phyloP scores from a whole-genome alignment of 2,888 invertebrate species.

The Theristus sp. region DNA sequence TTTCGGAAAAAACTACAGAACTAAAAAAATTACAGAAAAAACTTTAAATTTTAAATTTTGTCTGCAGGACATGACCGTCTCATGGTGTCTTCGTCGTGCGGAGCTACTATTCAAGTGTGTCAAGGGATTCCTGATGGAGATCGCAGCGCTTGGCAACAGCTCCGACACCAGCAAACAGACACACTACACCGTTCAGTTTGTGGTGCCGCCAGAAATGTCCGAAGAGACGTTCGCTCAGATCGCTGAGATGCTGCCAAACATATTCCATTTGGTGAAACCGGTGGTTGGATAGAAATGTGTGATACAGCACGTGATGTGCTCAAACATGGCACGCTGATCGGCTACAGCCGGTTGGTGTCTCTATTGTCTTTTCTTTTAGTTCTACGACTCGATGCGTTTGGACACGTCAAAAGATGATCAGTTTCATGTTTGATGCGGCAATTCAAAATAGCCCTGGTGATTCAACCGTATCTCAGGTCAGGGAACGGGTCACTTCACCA shows the following conservation, averaged over 20 bases:
- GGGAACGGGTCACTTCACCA: too few species aligned
- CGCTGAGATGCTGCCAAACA: slow-evolving; percentile 68
- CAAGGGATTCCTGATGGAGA: slow-evolving; percentile 98
- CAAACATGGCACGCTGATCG: too few species aligned
- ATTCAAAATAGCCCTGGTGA: too few species aligned
- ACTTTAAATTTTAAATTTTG: too few species aligned
- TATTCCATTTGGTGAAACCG: slow-evolving; percentile 42
- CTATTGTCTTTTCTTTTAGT: too few species aligned
- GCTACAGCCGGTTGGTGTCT: too few species aligned
- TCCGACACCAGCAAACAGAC: slow-evolving; percentile 36
- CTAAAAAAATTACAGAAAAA: too few species aligned
- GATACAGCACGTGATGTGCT: not conserved
- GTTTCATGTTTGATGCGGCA: too few species aligned
- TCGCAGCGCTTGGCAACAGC: slow-evolving; percentile 67
- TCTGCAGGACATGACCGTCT: slow-evolving; percentile 56
- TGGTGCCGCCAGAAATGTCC: slow-evolving; percentile 64
- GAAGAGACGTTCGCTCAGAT: slow-evolving; percentile 60
- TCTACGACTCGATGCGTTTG: too few species aligned
- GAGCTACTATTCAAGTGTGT: slow-evolving; percentile 95
- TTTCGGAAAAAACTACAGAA: too few species aligned
- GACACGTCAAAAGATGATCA: too few species aligned
- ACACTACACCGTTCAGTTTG: slow-evolving; percentile 58
- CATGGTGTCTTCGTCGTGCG: slow-evolving; percentile 85
- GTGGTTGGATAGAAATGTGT: slow-evolving; percentile 7
- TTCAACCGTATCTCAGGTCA: too few species aligned